These are phyloP conservation scores for Spinibarbus caldwelli DNA, from an alignment of 2,797 vertebrate genomes.

Conservation along the genomic window DNA sequence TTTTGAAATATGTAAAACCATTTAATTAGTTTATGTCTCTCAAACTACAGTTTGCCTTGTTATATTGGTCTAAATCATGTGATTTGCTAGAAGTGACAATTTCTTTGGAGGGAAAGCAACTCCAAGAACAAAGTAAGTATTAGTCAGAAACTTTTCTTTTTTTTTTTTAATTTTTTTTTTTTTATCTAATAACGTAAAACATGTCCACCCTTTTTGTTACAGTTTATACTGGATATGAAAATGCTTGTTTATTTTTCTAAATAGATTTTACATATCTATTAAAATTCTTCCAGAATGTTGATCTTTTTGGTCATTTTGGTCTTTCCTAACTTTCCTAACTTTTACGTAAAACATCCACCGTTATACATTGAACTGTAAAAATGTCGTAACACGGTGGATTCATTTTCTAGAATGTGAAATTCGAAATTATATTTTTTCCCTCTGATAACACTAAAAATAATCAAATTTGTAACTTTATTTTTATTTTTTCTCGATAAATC, in stretches of 20 bases:
- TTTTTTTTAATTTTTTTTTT: background rate
- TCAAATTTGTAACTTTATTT: rapidly evolving
- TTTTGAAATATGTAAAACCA: background rate
- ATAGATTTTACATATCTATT: background rate
- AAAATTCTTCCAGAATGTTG: background rate
- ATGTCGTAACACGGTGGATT: background rate
- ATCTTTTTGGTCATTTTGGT: too few relatives aligned
- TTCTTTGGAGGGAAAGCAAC: background rate
- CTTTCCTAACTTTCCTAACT: too few relatives aligned
- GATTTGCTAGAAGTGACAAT: background rate
- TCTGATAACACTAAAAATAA: background rate
- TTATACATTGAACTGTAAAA: background rate
- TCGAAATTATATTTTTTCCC: background rate
- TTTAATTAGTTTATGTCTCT: background rate
- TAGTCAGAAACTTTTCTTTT: background rate
- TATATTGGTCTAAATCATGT: background rate
- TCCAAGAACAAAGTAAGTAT: background rate
- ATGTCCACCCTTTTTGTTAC: background rate
- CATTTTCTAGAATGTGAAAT: background rate
- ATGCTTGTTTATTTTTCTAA: background rate
- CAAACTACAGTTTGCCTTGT: background rate
- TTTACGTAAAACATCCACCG: background rate
- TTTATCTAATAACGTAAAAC: too few relatives aligned
- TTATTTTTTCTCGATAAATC: background rate
- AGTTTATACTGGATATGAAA: background rate